Conservation (phyloP, 1,140 invertebrate species). For the Drosophila parvula region DNA sequence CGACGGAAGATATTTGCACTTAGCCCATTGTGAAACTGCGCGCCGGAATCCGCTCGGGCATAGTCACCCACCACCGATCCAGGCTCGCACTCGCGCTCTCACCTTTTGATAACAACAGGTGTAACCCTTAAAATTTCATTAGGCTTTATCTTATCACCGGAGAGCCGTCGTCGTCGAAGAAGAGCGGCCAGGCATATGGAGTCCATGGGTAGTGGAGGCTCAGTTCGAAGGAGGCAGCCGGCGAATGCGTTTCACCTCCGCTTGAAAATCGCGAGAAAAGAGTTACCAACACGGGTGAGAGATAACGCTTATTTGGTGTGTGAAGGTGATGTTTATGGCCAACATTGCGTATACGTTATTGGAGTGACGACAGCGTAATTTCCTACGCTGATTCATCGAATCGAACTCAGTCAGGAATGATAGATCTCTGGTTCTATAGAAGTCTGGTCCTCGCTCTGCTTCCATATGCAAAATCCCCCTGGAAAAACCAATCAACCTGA, state of each 20-base stretch:
- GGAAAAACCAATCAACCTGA: conserved; percentile 66
- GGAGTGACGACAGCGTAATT: conserved; percentile 48
- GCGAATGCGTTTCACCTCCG: conserved; percentile 47
- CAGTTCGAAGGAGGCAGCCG: conserved; percentile 67
- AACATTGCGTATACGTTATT: conserved; percentile 47
- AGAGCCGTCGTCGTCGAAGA: conserved; percentile 10
- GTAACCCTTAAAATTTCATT: conserved; percentile 78
- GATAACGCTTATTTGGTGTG: conserved; percentile 44
- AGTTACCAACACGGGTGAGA: conserved; percentile 53
- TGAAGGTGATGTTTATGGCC: conserved; percentile 44
- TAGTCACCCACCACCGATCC: conserved; percentile 8
- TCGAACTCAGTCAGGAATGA: conserved; percentile 19
- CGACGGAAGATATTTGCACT: conserved; percentile 44
- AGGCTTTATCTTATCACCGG: conserved; percentile 70
- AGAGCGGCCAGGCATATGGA: conserved; percentile 21
- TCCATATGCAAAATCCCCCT: conserved; percentile 39
- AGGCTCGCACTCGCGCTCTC: conserved; percentile 8
- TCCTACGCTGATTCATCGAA: conserved; percentile 57
- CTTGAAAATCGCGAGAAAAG: conserved; percentile 24
- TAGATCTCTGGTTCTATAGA: conserved; percentile 1
- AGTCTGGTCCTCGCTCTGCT: not conserved
- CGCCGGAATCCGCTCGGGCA: conserved; percentile 6
- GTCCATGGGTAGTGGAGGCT: conserved; percentile 35
- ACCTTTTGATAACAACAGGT: conserved; percentile 65
- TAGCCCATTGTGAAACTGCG: conserved; percentile 34